Percentiles rank a stretch among this genome's conserved stretches.
These are phyloP conservation scores for Romanogobio albipinnatus DNA, from an alignment of 2,113 vertebrate genomes.

Conservation along the genomic window DNA sequence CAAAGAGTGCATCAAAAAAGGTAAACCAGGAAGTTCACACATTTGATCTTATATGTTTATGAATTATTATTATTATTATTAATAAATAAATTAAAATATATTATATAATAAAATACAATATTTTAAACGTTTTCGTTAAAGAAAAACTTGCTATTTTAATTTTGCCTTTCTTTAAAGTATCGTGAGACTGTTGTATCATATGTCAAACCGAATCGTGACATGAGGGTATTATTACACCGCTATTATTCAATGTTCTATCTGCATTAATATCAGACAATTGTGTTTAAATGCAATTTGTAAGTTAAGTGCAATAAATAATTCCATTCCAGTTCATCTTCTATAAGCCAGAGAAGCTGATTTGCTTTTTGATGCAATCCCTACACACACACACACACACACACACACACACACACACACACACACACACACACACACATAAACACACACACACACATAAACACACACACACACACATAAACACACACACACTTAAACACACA, in stretches of 20 bases:
- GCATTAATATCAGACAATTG: neutral
- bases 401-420: constrained; percentile 36
- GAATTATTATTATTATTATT: too few species aligned
- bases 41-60: too few species aligned
- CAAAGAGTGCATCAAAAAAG: too few species aligned
- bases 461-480: constrained; percentile 26
- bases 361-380: neutral
- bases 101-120: too few species aligned
- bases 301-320: constrained; percentile 4
- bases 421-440: constrained; percentile 8
- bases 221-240: too few species aligned
- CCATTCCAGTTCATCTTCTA: neutral
- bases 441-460: constrained; percentile 4
- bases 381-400: neutral
- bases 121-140: too few species aligned
- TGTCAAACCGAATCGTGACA: too few species aligned
- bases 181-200: too few species aligned
- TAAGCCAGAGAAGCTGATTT: neutral
- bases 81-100: too few species aligned
- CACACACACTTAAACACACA: constrained; percentile 9
- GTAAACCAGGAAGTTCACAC: too few species aligned
- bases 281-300: neutral
- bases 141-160: too few species aligned
- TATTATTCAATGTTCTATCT: neutral
- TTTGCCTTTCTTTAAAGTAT: too few species aligned